Base-by-base conservation (phyloP, 2,113 vertebrate genomes). In the Chiloscyllium plagiosum region DNA sequence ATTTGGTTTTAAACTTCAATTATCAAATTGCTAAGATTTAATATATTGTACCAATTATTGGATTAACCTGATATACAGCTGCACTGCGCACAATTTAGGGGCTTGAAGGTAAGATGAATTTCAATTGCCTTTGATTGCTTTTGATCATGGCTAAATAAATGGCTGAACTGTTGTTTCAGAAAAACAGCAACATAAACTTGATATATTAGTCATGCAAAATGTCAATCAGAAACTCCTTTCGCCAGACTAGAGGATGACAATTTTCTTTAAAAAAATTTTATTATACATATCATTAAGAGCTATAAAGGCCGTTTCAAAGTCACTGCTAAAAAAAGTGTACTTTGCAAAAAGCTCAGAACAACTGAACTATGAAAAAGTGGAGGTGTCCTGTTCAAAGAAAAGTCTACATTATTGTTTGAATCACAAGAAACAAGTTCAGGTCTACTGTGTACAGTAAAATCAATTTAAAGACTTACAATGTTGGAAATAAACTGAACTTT, bases 401-500 rank as follows among this genome's bases (percentile, higher is more conserved):
- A 4, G 69, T 19, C 29, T 94, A n/a, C 22, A 22, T 10, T 68
- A 24, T 56, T 68, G 17, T 94, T 94, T 68, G 22, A 68, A 68
- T 95, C 68, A 72, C 68, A 17, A 95, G n/a, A 95, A 72, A 50
- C 37, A 68, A 42, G 47, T 42, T 42, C 24, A 70, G 94, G 29
- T 50, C 50, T 42, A 69, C 69, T 95, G 24, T 3, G 52, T 56
- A 52, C 33, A 69, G 96, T 65, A 47, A 76, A 96, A 96, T n/a
- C 78, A 56, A 96, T 37, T 2, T 8, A 96, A 12, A 56, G 94
- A 65, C 26, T 10, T 29, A 13, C 42, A 70, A 85, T 20, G 4
- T 78, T 76, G 50, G 15, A 15, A n/a, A 76, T 68, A 61, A 95
- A 69, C 20, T 96, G 72, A 26, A 95, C 98, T 97, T 97, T 76